A percentile compares a stretch with the other conserved stretches of the same genome.
phyloP scores from a whole-genome alignment of 2,888 invertebrate species.

The Drosophila affinis region DNA sequence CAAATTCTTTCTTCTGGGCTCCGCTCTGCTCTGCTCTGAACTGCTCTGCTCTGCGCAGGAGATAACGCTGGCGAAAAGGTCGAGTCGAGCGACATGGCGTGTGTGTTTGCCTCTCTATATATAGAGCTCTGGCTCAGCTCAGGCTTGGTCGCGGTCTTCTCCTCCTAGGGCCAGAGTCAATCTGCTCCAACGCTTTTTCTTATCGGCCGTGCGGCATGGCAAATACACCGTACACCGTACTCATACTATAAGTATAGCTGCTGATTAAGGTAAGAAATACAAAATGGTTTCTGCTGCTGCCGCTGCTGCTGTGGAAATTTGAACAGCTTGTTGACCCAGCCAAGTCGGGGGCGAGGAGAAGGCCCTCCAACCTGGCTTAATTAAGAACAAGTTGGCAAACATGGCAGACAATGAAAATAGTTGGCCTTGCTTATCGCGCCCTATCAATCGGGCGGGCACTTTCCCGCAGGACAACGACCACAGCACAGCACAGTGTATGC shows the following conservation, averaged over 20 bases:
- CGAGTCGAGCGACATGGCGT: conserved; percentile 33
- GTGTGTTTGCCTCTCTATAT: conserved; percentile 46
- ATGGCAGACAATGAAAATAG: conserved; percentile 68
- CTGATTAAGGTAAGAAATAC: conserved; percentile 62
- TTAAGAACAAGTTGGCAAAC: conserved; percentile 75
- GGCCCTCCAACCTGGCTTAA: conserved; percentile 69
- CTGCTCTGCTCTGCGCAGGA: not conserved
- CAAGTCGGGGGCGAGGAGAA: conserved; percentile 28
- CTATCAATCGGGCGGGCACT: conserved; percentile 63
- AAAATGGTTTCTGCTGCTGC: conserved; percentile 55
- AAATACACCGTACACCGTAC: conserved; percentile 22
- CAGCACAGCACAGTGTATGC: not conserved
- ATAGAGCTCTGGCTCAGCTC: conserved; percentile 51
- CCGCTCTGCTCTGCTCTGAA: not conserved
- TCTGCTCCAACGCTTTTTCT: conserved; percentile 51
- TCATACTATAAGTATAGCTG: conserved; percentile 30
- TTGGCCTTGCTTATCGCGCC: conserved; percentile 75
- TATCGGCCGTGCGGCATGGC: conserved; percentile 52
- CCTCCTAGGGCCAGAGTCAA: conserved; percentile 47
- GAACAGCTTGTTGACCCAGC: conserved; percentile 63
- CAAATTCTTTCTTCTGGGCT: conserved; percentile 72
- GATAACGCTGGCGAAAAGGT: conserved; percentile 52
- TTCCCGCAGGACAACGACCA: conserved; percentile 64
- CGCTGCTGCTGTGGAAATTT: conserved; percentile 35
- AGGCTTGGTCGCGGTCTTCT: conserved; percentile 5